Evolutionary conservation across 2,113 vertebrate genomes (phyloP), one percentile per base, ranked within the genome.

Genomic region (Periophthalmodon schlosseri): DNA sequence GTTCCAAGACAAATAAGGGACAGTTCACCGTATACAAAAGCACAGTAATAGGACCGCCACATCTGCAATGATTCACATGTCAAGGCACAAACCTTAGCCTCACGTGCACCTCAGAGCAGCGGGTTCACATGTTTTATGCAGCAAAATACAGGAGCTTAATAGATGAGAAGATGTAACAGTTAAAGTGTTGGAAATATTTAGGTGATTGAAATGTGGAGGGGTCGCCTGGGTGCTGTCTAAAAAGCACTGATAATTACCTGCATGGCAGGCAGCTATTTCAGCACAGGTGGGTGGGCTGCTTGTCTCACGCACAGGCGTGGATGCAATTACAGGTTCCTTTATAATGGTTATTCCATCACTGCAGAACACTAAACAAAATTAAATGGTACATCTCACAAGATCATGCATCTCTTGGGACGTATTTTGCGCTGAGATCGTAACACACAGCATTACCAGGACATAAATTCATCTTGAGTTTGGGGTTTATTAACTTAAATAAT

Each of bases 401-500:
- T 52, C 61, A 60, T 33, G 50, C 13, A 57, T 58, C 49, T 60
- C 71, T 69, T 33, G 20, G 5, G 24, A 44, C 11, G 57, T n/a
- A 23, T 24, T 33, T 20, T 12, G 1, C 14, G 20, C 54, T 18
- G 47, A 12, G 54, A 61, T 73, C 3, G 70, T 15, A 54, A 60
- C 23, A 28, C 75, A 39, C 28, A 28, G 73, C 70, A 58, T 70
- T 72, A 28, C 57, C 57, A 60, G 21, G 11, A 44, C 56, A 58
- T 58, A 16, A 44, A 74, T 61, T 74, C 85, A 75, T 84, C 82
- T 87, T 86, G 72, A 75, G 6, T 71, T 80, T 87, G 20, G n/a
- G 20, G 52, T 91, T 93, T 93, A 90, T 94, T 94, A 87, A 92
- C 90, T 93, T 91, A 93, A 94, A 94, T 94, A 94, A 94, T 89